These are phyloP conservation scores for Lycopodina hypogea DNA, from an alignment of 37 sponge, comb jelly and placozoan species.

Conservation along the genomic window DNA sequence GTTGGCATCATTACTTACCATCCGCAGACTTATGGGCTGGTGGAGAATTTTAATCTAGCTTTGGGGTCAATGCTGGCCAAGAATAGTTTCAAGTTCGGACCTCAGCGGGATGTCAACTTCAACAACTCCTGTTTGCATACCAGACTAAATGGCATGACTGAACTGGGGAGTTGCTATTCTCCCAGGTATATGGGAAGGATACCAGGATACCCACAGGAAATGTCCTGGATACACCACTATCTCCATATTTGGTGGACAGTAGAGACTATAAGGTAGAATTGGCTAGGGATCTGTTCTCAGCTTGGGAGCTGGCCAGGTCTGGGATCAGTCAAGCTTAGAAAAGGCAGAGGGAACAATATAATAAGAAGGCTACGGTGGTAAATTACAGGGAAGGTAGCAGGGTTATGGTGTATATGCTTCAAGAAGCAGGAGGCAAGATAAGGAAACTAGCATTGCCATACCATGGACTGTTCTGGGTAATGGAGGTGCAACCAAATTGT, in stretches of 20 bases:
- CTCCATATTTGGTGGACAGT: constrained; percentile 17
- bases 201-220: constrained; percentile 29
- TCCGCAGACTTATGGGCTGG: too few relatives aligned
- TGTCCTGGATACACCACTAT: background rate
- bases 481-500: background rate
- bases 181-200: constrained; percentile 41
- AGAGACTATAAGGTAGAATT: constrained; percentile 26
- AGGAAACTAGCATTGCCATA: too few relatives aligned
- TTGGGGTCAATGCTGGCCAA: too few relatives aligned
- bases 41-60: too few relatives aligned
- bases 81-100: too few relatives aligned
- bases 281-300: background rate
- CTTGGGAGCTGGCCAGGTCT: too few relatives aligned
- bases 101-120: too few relatives aligned
- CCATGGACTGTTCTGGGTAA: too few relatives aligned
- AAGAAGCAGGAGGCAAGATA: background rate
- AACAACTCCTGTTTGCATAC: too few relatives aligned
- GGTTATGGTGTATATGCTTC: constrained; percentile 38
- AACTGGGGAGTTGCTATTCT: constrained; percentile 39
- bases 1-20: too few relatives aligned
- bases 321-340: constrained; percentile 8
- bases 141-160: too few relatives aligned
- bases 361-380: background rate
- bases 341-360: constrained; percentile 11
- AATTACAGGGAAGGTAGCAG: background rate